phyloP scores from a whole-genome alignment of 2,113 vertebrate genomes.

The Tenrec ecaudatus region DNA sequence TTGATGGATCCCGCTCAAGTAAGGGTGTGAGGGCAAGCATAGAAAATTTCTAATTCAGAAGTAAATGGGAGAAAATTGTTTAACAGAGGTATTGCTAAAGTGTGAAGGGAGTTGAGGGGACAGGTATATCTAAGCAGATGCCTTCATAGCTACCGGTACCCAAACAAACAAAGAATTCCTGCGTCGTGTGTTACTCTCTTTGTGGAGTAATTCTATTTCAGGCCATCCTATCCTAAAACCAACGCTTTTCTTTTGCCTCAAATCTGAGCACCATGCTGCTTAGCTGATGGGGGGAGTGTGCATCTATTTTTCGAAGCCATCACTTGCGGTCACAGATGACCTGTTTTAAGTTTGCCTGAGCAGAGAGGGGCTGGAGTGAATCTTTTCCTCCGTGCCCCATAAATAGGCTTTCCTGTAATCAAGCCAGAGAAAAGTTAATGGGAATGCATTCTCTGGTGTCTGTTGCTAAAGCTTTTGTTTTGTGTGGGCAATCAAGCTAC shows the following conservation, averaged over 20 bases:
- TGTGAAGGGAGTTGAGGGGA: not conserved
- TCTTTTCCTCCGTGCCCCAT: slow-evolving; percentile 69
- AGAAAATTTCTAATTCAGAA: slow-evolving; percentile 39
- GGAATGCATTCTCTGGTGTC: slow-evolving; percentile 68
- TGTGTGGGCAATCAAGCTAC: slow-evolving; percentile 44
- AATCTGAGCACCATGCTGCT: not conserved
- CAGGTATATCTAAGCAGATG: not conserved
- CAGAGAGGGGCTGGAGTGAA: slow-evolving; percentile 25
- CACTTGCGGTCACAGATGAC: slow-evolving; percentile 67
- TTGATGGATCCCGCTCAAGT: not conserved
- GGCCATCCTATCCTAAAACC: not conserved
- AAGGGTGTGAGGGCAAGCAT: slow-evolving; percentile 9
- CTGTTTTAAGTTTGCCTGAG: slow-evolving; percentile 68
- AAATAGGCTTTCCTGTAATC: slow-evolving; percentile 50
- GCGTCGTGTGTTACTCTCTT: slow-evolving; percentile 7
- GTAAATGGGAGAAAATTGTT: not conserved
- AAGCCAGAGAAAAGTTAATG: slow-evolving; percentile 74
- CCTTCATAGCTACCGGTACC: not conserved
- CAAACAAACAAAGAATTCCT: not conserved
- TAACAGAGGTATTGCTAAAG: slow-evolving; percentile 9
- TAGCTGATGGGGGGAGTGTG: slow-evolving; percentile 1
- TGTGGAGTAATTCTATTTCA: slow-evolving; percentile 6
- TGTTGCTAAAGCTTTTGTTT: slow-evolving; percentile 66
- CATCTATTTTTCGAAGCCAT: slow-evolving; percentile 64
- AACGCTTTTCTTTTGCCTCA: slow-evolving; percentile 20